Evolutionary conservation across 2,113 vertebrate species (phyloP), one percentile per base, ranked within the genome.

Genomic region (Panthera tigris): DNA sequence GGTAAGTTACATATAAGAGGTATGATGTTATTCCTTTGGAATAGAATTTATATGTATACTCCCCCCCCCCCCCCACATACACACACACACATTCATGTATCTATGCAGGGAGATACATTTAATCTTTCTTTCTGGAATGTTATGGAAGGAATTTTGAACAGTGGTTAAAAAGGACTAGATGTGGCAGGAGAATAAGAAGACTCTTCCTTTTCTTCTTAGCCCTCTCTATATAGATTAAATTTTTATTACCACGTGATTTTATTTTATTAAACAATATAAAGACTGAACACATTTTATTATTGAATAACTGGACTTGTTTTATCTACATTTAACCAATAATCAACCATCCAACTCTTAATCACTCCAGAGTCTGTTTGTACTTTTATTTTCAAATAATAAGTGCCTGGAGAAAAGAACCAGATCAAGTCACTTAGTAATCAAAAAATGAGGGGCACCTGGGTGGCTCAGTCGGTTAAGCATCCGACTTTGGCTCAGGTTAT

Each of bases 231-330:
- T 71, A 73, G 23, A 33, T 29, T 85, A 31, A 63, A 80, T 69
- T 80, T 83, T 82, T 95, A 84, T 95, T 93, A 85, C 65, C 74
- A 33, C 4, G 19, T 84, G 71, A 13, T 82, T 94, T 96, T 95
- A 69, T 90, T 90, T 61, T 85, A 45, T 66, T 87, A 27, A 88
- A 94, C 91, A 96, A 48, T 81, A 82, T 87, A 84, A 83, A 85
- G 7, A 66, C 29, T 23, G 23, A 94, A 92, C 27, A 74, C 10
- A 71, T 61, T 89, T 74, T 48, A 80, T 68, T 95, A n/a, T 81
- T 89, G 31, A 91, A 45, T 89, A 88, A 63, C 78, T 83, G 19
- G 23, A 29, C 19, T 96, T 96, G 31, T 94, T 97, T 39, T 52
- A 48, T 29, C 63, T 41, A 79, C 52, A 76, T 7, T 78, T 86